These are phyloP conservation scores for Lacerta agilis DNA, from an alignment of 2,797 vertebrate genomes.

Conservation along the genomic window DNA sequence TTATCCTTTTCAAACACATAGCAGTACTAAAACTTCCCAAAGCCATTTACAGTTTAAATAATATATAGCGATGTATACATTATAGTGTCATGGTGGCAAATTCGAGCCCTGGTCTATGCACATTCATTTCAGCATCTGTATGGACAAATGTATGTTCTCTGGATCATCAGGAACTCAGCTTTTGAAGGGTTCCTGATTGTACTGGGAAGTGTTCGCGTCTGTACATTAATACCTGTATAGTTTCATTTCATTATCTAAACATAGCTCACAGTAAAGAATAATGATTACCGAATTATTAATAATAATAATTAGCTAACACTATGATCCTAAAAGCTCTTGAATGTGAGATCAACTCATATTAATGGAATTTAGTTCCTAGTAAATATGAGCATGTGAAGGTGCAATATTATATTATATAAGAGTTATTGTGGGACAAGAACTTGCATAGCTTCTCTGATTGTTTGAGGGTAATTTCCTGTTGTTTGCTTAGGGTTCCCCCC, in stretches of 20 bases:
- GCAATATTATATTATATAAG: background rate
- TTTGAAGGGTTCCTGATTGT: too few species aligned
- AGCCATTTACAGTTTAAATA: too few species aligned
- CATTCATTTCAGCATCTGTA: too few species aligned
- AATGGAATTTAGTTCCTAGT: background rate
- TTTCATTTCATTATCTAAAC: slow-evolving; percentile 1
- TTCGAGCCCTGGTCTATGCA: too few species aligned
- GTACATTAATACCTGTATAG: too few species aligned
- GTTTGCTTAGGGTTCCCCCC: background rate
- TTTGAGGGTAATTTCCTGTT: background rate
- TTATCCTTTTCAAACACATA: too few species aligned
- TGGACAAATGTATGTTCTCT: too few species aligned
- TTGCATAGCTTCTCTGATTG: background rate
- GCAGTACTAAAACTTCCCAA: too few species aligned
- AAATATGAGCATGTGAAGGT: background rate
- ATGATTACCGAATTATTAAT: background rate
- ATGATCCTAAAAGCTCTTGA: background rate
- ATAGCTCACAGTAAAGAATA: background rate
- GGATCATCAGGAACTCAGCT: too few species aligned
- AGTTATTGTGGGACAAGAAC: background rate
- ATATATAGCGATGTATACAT: too few species aligned
- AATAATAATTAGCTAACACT: background rate
- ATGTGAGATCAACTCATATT: background rate
- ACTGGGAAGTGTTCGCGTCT: too few species aligned
- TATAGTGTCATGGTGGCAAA: too few species aligned